These are phyloP conservation scores for Flexamia atlantica DNA, from an alignment of 2,888 invertebrate species.

Conservation along the genomic window DNA sequence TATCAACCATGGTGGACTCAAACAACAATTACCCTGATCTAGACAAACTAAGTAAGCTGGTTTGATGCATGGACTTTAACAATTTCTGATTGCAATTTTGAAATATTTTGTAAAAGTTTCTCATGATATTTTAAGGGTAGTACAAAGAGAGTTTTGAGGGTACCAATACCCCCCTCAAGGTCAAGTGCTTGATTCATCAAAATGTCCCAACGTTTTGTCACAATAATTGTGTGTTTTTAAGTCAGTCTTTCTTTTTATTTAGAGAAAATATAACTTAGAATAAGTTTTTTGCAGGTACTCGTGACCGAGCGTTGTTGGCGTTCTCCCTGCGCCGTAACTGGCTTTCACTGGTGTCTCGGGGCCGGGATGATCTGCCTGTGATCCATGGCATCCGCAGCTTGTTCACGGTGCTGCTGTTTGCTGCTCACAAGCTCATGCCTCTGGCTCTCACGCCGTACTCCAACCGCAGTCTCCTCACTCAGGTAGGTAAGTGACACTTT, in stretches of 20 bases:
- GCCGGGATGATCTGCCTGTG: constrained; percentile 80
- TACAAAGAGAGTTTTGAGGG: too few species aligned
- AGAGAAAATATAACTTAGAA: neutral
- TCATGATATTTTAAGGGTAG: too few species aligned
- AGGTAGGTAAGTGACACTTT: constrained; percentile 62
- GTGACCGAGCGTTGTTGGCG: constrained; percentile 50
- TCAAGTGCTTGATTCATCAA: too few species aligned
- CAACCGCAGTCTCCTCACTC: constrained; percentile 75
- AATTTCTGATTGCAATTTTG: too few species aligned
- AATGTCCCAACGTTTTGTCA: too few species aligned
- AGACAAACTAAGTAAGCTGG: constrained; percentile 22
- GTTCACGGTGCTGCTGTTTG: constrained; percentile 80
- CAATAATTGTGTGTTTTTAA: too few species aligned
- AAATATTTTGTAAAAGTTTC: too few species aligned
- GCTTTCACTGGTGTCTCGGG: constrained; percentile 26
- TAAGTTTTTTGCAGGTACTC: too few species aligned
- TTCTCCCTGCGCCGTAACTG: constrained; percentile 60
- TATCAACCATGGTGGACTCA: constrained; percentile 36
- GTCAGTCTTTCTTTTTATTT: neutral
- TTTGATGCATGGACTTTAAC: too few species aligned
- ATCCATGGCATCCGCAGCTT: constrained; percentile 85
- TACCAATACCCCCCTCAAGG: too few species aligned
- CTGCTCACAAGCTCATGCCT: constrained; percentile 83
- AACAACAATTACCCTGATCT: constrained; percentile 20
- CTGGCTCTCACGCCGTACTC: constrained; percentile 81